Evolutionary conservation across 2,888 invertebrate species (phyloP).

Genomic region (Agonopterix alstromeriana): DNA sequence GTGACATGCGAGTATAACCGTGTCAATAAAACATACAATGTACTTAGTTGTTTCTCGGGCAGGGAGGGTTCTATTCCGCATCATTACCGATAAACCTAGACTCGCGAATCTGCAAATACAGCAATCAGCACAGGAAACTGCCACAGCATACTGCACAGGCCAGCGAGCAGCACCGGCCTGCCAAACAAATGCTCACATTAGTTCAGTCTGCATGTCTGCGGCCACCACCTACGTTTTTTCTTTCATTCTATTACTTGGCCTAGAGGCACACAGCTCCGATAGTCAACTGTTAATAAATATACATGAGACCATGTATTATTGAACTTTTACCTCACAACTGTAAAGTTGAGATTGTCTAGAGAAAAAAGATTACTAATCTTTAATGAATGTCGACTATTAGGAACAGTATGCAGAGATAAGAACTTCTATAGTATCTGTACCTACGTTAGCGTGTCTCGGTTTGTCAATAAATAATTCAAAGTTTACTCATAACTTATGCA

Average conservation of each 20-base stretch:
- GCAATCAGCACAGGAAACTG: conserved; percentile 72
- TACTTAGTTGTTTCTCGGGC: conserved; percentile 32
- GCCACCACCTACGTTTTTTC: conserved; percentile 19
- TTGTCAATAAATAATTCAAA: conserved; percentile 66
- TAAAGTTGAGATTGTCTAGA: no score
- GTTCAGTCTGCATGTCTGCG: conserved; percentile 39
- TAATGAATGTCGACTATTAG: no score
- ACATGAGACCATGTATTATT: no score
- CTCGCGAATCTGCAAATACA: conserved; percentile 66
- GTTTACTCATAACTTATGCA: conserved; percentile 73
- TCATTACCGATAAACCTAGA: conserved; percentile 53
- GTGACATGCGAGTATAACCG: no score
- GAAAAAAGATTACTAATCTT: no score
- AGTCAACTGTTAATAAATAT: no score
- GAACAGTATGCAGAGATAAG: no score
- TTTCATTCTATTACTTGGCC: neutral
- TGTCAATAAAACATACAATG: conserved; percentile 6
- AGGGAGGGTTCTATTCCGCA: conserved; percentile 38
- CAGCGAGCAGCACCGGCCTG: conserved; percentile 76
- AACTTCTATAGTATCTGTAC: no score
- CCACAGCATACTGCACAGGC: conserved; percentile 71
- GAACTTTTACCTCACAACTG: no score
- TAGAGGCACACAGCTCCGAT: no score
- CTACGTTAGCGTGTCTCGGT: conserved; percentile 36
- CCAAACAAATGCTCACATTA: conserved; percentile 70